These are phyloP conservation scores for Hystrix cristata DNA, from an alignment of 2,113 vertebrate genomes.

Conservation along the genomic window DNA sequence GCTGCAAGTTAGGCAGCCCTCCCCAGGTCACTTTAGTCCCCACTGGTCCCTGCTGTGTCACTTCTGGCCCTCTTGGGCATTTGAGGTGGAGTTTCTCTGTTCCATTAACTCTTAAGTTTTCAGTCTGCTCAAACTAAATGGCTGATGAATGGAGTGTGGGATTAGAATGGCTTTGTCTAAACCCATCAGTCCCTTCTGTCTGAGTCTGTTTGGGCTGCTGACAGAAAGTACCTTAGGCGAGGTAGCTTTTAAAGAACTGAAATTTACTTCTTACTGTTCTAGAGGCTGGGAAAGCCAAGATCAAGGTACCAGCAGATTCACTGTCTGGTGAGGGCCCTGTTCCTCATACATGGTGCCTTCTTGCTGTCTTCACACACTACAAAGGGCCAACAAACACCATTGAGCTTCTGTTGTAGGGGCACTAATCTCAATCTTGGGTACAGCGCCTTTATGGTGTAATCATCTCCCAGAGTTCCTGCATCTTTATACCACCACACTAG, in stretches of 20 bases:
- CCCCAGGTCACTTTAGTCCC: neutral
- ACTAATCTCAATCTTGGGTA: neutral
- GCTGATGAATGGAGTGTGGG: neutral
- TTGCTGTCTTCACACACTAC: neutral
- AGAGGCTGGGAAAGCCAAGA: neutral
- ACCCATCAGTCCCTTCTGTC: neutral
- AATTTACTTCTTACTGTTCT: neutral
- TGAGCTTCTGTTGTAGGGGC: neutral
- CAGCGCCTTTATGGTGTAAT: neutral
- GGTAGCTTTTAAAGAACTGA: neutral
- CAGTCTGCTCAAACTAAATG: neutral
- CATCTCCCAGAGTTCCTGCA: neutral
- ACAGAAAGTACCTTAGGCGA: neutral
- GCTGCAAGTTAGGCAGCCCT: neutral
- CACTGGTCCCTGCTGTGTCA: neutral
- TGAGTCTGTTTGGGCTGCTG: neutral
- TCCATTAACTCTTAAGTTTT: neutral
- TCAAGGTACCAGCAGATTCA: neutral
- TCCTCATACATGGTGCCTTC: neutral
- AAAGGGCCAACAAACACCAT: neutral
- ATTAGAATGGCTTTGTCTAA: neutral
- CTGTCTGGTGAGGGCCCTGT: neutral
- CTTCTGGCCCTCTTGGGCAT: neutral
- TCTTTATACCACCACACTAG: neutral
- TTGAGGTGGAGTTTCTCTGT: neutral